phyloP scores from a whole-genome alignment of 2,888 invertebrate genomes.

The Hypselothyrea guttata region DNA sequence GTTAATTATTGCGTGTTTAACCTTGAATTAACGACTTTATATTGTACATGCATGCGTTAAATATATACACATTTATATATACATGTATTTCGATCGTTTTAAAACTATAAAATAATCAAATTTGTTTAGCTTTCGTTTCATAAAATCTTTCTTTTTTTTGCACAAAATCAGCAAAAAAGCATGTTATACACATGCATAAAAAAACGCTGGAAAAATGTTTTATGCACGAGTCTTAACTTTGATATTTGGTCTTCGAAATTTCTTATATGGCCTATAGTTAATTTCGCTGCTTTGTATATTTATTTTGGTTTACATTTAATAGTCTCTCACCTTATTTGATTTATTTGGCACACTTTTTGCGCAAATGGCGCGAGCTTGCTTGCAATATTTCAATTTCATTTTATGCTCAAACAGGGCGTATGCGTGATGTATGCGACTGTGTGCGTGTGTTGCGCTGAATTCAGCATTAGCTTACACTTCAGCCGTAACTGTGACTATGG shows the following conservation, averaged over 20 bases:
- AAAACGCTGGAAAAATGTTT: neutral
- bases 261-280: no score
- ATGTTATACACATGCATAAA: constrained; percentile 15
- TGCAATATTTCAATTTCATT: constrained; percentile 36
- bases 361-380: constrained; percentile 48
- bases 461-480: neutral
- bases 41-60: no score
- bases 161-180: constrained; percentile 39
- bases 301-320: neutral
- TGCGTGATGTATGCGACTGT: constrained; percentile 39
- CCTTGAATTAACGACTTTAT: constrained; percentile 64
- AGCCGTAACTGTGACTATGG: no score
- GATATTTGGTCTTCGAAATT: no score
- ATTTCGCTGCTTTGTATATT: no score
- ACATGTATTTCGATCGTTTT: constrained; percentile 63
- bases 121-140: constrained; percentile 69
- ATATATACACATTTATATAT: constrained; percentile 34
- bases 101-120: constrained; percentile 75
- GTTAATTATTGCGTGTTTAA: constrained; percentile 74
- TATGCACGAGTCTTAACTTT: constrained; percentile 15
- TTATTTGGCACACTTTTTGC: constrained; percentile 69
- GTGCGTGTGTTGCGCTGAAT: constrained; percentile 3
- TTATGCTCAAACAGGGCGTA: constrained; percentile 55
- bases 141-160: constrained; percentile 40
- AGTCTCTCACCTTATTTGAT: constrained; percentile 50